These are phyloP conservation scores for Trichopoda pennipes DNA, from an alignment of 2,888 invertebrate genomes.

Conservation along the genomic window DNA sequence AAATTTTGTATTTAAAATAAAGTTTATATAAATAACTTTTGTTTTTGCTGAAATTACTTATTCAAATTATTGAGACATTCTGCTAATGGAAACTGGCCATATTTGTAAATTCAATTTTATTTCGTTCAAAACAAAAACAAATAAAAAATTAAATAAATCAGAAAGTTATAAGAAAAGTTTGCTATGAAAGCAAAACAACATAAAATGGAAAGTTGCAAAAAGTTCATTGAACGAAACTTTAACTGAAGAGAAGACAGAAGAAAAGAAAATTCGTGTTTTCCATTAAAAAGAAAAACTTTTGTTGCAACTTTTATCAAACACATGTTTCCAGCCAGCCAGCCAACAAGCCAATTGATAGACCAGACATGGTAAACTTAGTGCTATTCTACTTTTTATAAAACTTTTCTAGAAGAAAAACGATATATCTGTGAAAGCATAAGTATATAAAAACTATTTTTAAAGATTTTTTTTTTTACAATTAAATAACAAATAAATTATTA, in stretches of 20 bases:
- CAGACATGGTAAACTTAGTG: too few species aligned
- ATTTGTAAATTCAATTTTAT: conserved; percentile 18
- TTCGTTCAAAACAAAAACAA: neutral
- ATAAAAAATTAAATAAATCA: conserved; percentile 27
- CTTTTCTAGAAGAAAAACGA: too few species aligned
- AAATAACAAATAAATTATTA: too few species aligned
- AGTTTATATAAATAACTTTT: conserved; percentile 4
- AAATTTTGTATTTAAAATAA: neutral
- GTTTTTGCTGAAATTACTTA: conserved; percentile 24
- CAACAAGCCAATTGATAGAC: too few species aligned
- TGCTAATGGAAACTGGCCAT: neutral
- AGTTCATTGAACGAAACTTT: conserved; percentile 20
- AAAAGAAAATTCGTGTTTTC: conserved; percentile 9
- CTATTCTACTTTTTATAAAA: too few species aligned
- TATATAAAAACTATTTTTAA: too few species aligned
- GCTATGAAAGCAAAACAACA: neutral
- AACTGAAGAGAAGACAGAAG: too few species aligned
- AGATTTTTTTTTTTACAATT: too few species aligned
- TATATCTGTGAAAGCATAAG: too few species aligned
- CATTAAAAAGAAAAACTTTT: neutral
- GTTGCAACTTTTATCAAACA: neutral
- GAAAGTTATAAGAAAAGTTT: neutral
- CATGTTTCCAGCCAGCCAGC: too few species aligned
- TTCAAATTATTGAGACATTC: conserved; percentile 25
- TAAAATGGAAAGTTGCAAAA: neutral